Base-by-base conservation (phyloP, 1,140 invertebrate genomes). In the Saxidomus purpurata region DNA sequence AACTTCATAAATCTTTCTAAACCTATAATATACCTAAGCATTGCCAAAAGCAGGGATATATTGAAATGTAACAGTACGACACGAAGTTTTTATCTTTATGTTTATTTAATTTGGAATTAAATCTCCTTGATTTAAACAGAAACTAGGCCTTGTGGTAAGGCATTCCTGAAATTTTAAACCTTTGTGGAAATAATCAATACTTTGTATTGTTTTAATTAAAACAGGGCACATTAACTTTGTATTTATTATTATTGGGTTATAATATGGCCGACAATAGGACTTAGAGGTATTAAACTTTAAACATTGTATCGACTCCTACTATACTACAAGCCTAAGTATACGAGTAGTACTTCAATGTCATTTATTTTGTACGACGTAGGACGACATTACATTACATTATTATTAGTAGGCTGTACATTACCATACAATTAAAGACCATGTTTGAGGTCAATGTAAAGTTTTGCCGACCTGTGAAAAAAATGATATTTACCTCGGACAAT, bases 31-130 rank as follows among this genome's bases (percentile, higher is more conserved):
- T 63, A 63, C 28, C n/a, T 11, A 63, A 25, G 59, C 25, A 63
- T n/a, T n/a, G 59, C 59, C 59, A 28, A 28, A 15, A 43, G 8
- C 9, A 25, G 22, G 59, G 59, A 28, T 63, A 25, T 63, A 28
- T 63, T 28, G 25, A 25, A 63, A 25, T 63, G 59, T 63, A 63
- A 6, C 59, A 63, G n/a, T 28, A 9, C 59, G 19, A 28, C 28
- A 8, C 28, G 8, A 28, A 63, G 9, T 28, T 8, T 25, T 28
- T 63, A 63, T 63, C 59, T 63, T 25, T 6, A 28, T n/a, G 59
- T 63, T 63, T 63, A 28, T 63, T 63, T 63, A 63, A 63, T n/a
- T 63, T 63, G 59, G 59, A 63, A 63, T 63, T 63, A 63, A 63
- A 63, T 63, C n/a, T 25, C n/a, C 59, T 63, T 11, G 25, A 28